Conservation (phyloP, 2,888 invertebrate species). For the Tubulanus polymorphus region DNA sequence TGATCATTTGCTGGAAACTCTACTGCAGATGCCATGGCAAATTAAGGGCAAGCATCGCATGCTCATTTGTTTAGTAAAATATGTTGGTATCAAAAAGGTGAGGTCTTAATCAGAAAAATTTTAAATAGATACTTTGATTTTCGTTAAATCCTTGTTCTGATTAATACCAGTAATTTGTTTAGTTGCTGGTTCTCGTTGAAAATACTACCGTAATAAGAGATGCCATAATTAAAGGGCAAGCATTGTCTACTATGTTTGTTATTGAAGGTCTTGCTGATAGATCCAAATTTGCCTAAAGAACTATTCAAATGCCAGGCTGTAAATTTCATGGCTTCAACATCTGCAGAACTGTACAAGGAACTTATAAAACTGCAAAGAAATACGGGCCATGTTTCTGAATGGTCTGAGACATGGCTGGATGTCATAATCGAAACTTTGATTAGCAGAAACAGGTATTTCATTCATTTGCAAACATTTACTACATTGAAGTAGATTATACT, state of each 20-base stretch:
- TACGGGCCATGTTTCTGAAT: too few relatives aligned
- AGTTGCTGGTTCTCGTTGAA: too few relatives aligned
- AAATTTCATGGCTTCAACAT: constrained; percentile 60
- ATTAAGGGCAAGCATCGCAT: constrained; percentile 40
- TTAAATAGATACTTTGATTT: not conserved
- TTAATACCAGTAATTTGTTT: too few relatives aligned
- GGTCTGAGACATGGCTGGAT: constrained; percentile 26
- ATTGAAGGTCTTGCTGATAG: constrained; percentile 18
- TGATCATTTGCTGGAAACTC: constrained; percentile 11
- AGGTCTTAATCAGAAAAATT: not conserved
- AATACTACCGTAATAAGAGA: too few relatives aligned
- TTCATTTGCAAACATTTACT: not conserved
- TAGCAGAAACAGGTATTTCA: constrained; percentile 20
- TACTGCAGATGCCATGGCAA: constrained; percentile 32
- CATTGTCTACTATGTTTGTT: constrained; percentile 2
- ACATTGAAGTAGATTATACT: too few relatives aligned
- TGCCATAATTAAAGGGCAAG: too few relatives aligned
- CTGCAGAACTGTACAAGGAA: constrained; percentile 60
- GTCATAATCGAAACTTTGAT: constrained; percentile 24
- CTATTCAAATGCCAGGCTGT: constrained; percentile 39
- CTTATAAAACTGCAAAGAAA: constrained; percentile 26
- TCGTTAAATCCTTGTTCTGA: not conserved
- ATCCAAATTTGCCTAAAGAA: constrained; percentile 22
- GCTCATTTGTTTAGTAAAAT: constrained; percentile 29
- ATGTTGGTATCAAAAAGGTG: constrained; percentile 28